These are phyloP conservation scores for Halcyon smyrnensis DNA, from an alignment of 2,797 vertebrate genomes.

Conservation along the genomic window DNA sequence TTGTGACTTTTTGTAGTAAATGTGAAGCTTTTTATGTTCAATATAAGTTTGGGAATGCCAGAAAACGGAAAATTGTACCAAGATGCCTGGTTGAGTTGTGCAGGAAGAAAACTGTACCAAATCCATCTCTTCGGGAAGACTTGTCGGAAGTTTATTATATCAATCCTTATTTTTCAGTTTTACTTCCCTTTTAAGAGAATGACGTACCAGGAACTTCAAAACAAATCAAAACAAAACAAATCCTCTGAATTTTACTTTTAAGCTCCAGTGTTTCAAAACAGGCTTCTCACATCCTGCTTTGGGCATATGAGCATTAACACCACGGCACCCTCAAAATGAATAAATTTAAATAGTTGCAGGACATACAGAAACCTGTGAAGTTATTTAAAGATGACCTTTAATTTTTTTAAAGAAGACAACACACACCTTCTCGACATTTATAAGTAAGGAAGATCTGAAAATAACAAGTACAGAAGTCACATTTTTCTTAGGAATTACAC, in stretches of 20 bases:
- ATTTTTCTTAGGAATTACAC: background rate
- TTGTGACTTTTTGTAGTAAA: background rate
- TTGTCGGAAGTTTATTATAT: background rate
- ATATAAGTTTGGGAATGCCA: background rate
- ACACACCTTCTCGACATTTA: background rate
- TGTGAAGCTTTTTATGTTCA: background rate
- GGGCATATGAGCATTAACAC: background rate
- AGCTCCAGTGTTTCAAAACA: background rate
- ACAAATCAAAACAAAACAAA: background rate
- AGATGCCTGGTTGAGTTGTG: background rate
- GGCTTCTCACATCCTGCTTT: background rate
- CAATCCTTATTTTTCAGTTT: background rate
- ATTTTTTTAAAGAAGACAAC: background rate
- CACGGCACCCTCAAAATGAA: fast-evolving
- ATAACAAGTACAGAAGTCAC: background rate
- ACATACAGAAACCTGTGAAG: background rate
- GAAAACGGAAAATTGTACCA: background rate
- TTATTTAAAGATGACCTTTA: background rate
- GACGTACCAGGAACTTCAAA: background rate
- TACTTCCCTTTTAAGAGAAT: background rate
- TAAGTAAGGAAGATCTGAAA: background rate
- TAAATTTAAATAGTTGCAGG: background rate
- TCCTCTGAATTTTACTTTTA: background rate
- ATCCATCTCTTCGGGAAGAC: background rate
- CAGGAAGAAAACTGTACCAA: background rate